These are phyloP conservation scores for Ormia ochracea DNA, from an alignment of 2,888 invertebrate species.

Conservation along the genomic window DNA sequence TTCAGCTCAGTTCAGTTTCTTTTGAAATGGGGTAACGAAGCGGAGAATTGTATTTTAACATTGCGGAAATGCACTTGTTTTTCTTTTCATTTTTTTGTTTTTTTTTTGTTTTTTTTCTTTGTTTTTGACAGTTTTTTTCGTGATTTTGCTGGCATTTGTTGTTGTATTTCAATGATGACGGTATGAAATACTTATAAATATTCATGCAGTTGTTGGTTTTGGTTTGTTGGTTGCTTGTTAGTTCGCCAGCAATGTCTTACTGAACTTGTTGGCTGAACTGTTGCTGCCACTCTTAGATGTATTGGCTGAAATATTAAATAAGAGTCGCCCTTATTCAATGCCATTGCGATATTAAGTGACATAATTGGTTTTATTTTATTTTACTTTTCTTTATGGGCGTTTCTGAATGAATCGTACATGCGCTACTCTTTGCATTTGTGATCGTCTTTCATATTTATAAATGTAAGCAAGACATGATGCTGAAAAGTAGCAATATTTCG, in stretches of 20 bases:
- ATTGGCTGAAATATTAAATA: constrained; percentile 12
- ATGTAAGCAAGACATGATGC: constrained; percentile 2
- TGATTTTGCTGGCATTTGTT: background rate
- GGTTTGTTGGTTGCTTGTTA: constrained; percentile 5
- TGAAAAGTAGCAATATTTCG: constrained; percentile 29
- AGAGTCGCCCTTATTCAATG: constrained; percentile 36
- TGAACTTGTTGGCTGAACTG: constrained; percentile 26
- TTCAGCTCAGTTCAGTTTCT: background rate
- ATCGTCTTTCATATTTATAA: constrained; percentile 4
- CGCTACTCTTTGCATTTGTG: background rate
- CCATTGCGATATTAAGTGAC: constrained; percentile 51
- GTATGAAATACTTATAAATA: constrained; percentile 35
- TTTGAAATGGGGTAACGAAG: constrained; percentile 55
- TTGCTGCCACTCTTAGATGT: constrained; percentile 4
- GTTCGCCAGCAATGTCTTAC: background rate
- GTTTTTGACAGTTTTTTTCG: background rate
- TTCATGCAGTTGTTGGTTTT: constrained; percentile 27
- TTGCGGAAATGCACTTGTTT: constrained; percentile 62
- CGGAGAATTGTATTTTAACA: constrained; percentile 44
- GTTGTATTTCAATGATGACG: constrained; percentile 17
- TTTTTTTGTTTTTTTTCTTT: no score
- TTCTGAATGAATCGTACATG: background rate
- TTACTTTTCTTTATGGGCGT: constrained; percentile 8
- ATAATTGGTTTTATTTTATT: constrained; percentile 43
- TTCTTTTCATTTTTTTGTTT: no score